Conservation (phyloP, 2,113 vertebrate species). For the Leucosticte australis region DNA sequence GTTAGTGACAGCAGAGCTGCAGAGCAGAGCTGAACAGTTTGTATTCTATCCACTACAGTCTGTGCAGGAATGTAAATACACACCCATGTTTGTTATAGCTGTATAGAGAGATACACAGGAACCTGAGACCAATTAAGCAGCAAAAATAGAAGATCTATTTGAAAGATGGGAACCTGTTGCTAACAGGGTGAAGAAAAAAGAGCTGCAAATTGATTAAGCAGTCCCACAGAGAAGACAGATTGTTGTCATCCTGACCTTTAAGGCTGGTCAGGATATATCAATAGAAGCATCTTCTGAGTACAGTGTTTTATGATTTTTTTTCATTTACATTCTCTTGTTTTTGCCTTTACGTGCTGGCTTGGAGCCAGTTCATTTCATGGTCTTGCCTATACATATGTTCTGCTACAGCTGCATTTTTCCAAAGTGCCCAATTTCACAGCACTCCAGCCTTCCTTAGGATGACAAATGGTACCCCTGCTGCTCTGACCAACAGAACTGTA, state of each 20-base stretch:
- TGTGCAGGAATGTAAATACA: background rate
- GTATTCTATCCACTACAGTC: background rate
- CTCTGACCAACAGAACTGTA: constrained; percentile 54
- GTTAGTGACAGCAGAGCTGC: background rate
- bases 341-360: constrained; percentile 9
- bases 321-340: constrained; percentile 48
- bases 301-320: constrained; percentile 25
- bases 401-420: constrained; percentile 65
- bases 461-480: constrained; percentile 52
- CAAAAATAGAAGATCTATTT: background rate
- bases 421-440: constrained; percentile 56
- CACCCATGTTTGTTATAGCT: background rate
- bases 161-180: constrained; percentile 3
- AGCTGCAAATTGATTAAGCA: constrained; percentile 44
- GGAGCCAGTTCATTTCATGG: constrained; percentile 64
- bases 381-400: constrained; percentile 57
- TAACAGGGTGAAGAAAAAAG: background rate
- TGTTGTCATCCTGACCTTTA: constrained; percentile 62
- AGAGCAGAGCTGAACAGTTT: background rate
- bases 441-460: constrained; percentile 46
- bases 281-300: constrained; percentile 10
- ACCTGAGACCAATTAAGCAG: background rate
- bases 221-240: constrained; percentile 23
- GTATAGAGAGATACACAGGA: background rate
- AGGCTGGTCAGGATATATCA: constrained; percentile 32